Percentiles rank a stretch among this genome's conserved stretches.
These are phyloP conservation scores for Melanotaenia boesemani DNA, from an alignment of 2,797 vertebrate genomes.

Conservation along the genomic window DNA sequence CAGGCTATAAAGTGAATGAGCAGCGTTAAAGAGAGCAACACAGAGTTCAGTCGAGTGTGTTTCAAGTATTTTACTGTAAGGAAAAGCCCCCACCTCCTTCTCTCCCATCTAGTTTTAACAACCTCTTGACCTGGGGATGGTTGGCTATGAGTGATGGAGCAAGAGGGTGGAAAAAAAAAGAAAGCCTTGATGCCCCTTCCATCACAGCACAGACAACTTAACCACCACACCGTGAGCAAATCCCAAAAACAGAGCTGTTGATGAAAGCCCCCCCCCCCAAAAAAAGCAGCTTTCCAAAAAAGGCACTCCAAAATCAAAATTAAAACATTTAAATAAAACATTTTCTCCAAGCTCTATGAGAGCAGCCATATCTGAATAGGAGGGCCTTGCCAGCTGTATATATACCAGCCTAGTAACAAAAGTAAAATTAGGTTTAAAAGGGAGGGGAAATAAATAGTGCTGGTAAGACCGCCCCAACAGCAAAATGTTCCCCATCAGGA, in stretches of 20 bases:
- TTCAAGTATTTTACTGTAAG: conserved; percentile 91
- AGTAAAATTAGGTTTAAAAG: conserved; percentile 62
- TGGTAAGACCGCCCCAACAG: conserved; percentile 90
- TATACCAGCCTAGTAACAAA: conserved; percentile 86
- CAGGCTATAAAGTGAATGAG: conserved; percentile 87
- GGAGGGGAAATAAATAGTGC: conserved; percentile 81
- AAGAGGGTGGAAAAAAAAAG: conserved; percentile 22
- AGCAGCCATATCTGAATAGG: conserved; percentile 90
- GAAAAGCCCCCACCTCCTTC: conserved; percentile 77
- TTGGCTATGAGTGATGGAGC: conserved; percentile 68
- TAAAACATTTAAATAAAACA: conserved; percentile 84
- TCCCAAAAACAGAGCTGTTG: conserved; percentile 65
- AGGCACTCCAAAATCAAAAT: conserved; percentile 98
- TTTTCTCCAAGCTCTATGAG: conserved; percentile 92
- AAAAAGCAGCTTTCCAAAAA: conserved; percentile 96
- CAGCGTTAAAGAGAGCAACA: conserved; percentile 84
- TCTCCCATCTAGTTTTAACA: conserved; percentile 63
- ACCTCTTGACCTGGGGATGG: conserved; percentile 61
- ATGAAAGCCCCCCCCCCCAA: conserved; percentile 76
- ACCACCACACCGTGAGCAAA: conserved; percentile 51
- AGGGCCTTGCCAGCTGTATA: conserved; percentile 89
- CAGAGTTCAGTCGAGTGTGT: conserved; percentile 80
- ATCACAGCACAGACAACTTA: conserved; percentile 69
- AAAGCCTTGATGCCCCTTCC: conserved; percentile 48
- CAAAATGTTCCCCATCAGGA: conserved; percentile 85